Conservation (phyloP, 2,888 invertebrate genomes). For the Scaptomyza caliginosa region DNA sequence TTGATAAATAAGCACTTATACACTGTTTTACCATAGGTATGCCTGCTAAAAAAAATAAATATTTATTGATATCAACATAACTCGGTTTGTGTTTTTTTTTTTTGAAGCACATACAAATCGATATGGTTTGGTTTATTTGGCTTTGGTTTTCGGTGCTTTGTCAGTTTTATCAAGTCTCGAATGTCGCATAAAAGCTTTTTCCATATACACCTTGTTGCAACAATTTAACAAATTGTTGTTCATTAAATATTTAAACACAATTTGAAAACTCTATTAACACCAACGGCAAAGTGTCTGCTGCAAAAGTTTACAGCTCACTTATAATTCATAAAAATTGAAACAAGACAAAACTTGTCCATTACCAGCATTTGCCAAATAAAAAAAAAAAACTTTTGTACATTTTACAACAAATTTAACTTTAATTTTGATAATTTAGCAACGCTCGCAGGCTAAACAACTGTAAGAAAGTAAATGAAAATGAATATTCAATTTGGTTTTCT, state of each 20-base stretch:
- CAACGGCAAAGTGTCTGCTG: conserved; percentile 2
- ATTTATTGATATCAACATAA: conserved; percentile 59
- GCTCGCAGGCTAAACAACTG: conserved; percentile 12
- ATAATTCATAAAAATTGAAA: conserved; percentile 65
- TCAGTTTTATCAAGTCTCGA: conserved; percentile 8
- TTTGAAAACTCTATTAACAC: conserved; percentile 56
- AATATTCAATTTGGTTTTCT: conserved; percentile 69
- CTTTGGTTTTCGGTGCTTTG: conserved; percentile 8
- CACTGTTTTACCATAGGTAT: conserved; percentile 21
- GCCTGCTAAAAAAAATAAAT: conserved; percentile 40
- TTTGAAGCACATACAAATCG: conserved; percentile 22
- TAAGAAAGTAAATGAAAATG: conserved; percentile 20
- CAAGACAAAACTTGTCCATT: conserved; percentile 68
- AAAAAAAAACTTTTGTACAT: conserved; percentile 38
- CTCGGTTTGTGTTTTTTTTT: conserved; percentile 42
- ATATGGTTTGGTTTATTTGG: conserved; percentile 39
- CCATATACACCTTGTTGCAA: conserved; percentile 14
- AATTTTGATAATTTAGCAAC: conserved; percentile 65
- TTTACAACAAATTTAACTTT: conserved; percentile 76
- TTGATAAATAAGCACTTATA: conserved; percentile 68
- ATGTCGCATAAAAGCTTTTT: conserved; percentile 21
- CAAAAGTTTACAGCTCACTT: conserved; percentile 40
- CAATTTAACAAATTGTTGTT: conserved; percentile 15
- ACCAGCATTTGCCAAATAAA: conserved; percentile 56
- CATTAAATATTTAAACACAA: conserved; percentile 58